Conservation (phyloP, 1,140 invertebrate genomes). For the Eriocheir sinensis region DNA sequence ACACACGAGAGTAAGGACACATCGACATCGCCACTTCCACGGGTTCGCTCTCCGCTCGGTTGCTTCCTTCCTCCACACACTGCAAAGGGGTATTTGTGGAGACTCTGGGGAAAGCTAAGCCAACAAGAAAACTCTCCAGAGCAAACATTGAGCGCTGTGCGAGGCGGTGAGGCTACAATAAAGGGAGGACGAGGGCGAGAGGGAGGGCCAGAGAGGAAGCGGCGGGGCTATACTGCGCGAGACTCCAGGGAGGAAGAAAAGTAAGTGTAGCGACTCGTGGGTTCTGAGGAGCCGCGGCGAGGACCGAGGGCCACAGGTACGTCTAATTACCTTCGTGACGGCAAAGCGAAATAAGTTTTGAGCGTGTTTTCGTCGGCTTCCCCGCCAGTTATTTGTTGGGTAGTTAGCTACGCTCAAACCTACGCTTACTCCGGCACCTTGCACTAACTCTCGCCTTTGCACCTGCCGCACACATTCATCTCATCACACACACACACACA, state of each 20-base stretch:
- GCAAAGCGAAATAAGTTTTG: neutral
- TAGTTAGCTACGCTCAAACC: no score
- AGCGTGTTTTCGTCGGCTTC: neutral
- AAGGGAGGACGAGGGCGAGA: neutral
- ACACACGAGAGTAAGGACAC: no score
- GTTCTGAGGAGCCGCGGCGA: neutral
- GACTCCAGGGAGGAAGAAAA: neutral
- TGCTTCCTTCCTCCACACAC: no score
- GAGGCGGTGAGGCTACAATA: neutral
- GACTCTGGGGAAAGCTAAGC: neutral
- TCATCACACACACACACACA: no score
- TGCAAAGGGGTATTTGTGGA: neutral
- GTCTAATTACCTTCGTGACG: neutral
- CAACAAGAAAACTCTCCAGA: neutral
- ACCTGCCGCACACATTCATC: no score
- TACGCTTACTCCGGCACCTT: no score
- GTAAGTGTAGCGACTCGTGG: neutral
- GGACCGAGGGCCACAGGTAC: neutral
- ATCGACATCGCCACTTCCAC: no score
- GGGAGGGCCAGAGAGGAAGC: no score
- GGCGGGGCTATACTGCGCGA: no score
- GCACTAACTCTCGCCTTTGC: no score
- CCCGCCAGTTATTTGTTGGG: no score
- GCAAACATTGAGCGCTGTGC: neutral
- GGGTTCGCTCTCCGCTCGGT: no score